Evolutionary conservation across 1,140 invertebrate species (phyloP).

Genomic region (Apis mellifera): Amel_HAv3.1 CM009939.2:7325501-7326000

Average conservation of each 20-base stretch:
- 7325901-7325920: conserved; percentile 13
- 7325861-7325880: not conserved
- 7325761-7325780: conserved; percentile 30
- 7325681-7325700: conserved; percentile 7
- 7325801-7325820: conserved; percentile 64
- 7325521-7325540: not conserved
- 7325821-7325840: conserved; percentile 40
- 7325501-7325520: no score
- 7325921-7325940: not conserved
- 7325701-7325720: conserved; percentile 41
- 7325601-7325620: not conserved
- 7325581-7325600: not conserved
- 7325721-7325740: conserved; percentile 55
- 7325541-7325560: not conserved
- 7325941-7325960: not conserved
- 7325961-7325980: not conserved
- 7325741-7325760: conserved; percentile 40
- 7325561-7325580: no score
- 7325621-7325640: not conserved
- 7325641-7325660: not conserved
- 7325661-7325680: not conserved
- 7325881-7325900: conserved; percentile 15
- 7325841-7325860: not conserved
- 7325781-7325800: conserved; percentile 57
- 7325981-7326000: not conserved